Evolutionary conservation across 2,888 invertebrate genomes (phyloP), one percentile per base, ranked within the genome.

Genomic region (Scaptomyza tumidula): DNA sequence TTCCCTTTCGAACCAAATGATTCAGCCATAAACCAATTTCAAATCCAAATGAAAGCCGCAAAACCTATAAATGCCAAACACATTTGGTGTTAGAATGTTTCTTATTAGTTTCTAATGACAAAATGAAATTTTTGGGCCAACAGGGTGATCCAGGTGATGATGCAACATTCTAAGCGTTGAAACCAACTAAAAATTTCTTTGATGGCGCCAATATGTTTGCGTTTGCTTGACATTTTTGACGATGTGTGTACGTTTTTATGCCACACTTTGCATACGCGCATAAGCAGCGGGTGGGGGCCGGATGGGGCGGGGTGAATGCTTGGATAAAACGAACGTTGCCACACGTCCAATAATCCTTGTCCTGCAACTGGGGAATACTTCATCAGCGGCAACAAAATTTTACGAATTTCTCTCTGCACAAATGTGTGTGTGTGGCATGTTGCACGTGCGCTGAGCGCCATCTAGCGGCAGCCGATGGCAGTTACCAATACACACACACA

Each of bases 331-430:
- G 66, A 59, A 62, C 50, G 71, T 66, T 78, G 78, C 81, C 80
- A 78, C 89, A 90, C 89, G 90, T 86, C 90, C 88, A 89, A 83
- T 90, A 89, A 89, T 90, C 89, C 90, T 88, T 89, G 89, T 89
- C 82, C 87, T 89, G 84, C 77, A 86, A 67, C 90, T 75, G 78
- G 91, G 91, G 91, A 91, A 91, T 92, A 90, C 87, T 88, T 90
- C 88, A 90, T 90, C 87, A 89, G 89, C 86, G 89, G 89, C 80
- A 90, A 92, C 90, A 86, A 88, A 90, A 90, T 88, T 90, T 90
- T 88, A 89, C 90, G 89, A 90, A 90, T 89, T 90, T 87, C 84
- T 58, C 70, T 58, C 72, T 65, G 62, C 76, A 48, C 19, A 44
- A 27, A 16, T 63, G 53, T 60, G 53, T 49, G 39, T 60, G 59